A percentile compares a stretch with the other conserved stretches of the same genome.
Conservation (phyloP, 2,888 invertebrate species). For the Drosophila quinaria region DNA sequence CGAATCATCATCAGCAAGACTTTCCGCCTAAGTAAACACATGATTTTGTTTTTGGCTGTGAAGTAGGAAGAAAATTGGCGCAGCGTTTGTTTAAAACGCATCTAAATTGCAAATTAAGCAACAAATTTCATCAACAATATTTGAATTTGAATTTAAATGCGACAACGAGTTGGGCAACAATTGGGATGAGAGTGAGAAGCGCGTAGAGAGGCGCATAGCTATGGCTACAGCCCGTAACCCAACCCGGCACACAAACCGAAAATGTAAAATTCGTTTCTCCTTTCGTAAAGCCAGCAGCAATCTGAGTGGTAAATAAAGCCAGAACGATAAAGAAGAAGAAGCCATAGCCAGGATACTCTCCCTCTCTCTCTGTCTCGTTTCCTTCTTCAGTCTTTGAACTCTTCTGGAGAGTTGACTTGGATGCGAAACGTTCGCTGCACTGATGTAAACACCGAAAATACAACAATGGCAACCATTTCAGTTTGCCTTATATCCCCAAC, state of each 20-base stretch:
- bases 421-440: conserved; percentile 64
- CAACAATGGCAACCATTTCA: conserved; percentile 79
- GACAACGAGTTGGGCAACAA: conserved; percentile 55
- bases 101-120: conserved; percentile 82
- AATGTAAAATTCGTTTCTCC: conserved; percentile 76
- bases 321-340: conserved; percentile 15
- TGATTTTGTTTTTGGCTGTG: conserved; percentile 55
- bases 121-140: conserved; percentile 82
- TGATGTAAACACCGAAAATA: conserved; percentile 81
- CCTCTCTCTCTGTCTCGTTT: not conserved
- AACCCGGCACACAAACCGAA: conserved; percentile 58
- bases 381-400: conserved; percentile 31
- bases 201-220: conserved; percentile 31
- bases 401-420: conserved; percentile 57
- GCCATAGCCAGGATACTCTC: conserved; percentile 22
- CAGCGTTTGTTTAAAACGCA: conserved; percentile 78
- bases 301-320: conserved; percentile 64
- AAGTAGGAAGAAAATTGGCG: conserved; percentile 13
- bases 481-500: conserved; percentile 46
- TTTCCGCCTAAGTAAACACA: conserved; percentile 81
- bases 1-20: conserved; percentile 38
- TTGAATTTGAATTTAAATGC: conserved; percentile 82
- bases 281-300: conserved; percentile 61
- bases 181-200: conserved; percentile 30
- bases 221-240: conserved; percentile 48